These are phyloP conservation scores for Tromatobia lineatoria DNA, from an alignment of 2,888 invertebrate genomes.

Conservation along the genomic window DNA sequence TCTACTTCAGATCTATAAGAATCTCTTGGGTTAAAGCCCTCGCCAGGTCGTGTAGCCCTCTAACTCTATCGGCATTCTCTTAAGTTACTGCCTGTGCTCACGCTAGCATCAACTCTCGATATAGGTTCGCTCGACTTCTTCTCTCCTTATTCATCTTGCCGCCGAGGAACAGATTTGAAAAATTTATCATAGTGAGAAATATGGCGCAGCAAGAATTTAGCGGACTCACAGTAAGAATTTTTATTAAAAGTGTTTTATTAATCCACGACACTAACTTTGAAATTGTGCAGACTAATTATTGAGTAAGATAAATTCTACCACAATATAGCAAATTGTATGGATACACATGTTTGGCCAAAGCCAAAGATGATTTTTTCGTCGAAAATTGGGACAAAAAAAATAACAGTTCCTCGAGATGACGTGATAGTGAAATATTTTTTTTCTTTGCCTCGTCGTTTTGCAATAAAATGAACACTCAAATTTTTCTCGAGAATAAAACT, in stretches of 20 bases:
- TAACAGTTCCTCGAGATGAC: too few species aligned
- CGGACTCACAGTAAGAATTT: background rate
- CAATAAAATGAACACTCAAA: too few species aligned
- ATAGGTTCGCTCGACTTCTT: constrained; percentile 19
- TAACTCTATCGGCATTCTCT: constrained; percentile 70
- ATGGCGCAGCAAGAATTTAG: background rate
- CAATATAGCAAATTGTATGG: too few species aligned
- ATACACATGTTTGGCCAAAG: too few species aligned
- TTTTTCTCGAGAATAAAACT: too few species aligned
- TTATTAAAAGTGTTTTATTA: background rate
- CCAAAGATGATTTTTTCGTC: too few species aligned
- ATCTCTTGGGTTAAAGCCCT: constrained; percentile 49
- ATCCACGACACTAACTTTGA: too few species aligned
- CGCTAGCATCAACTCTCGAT: constrained; percentile 66
- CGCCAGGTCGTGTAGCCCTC: constrained; percentile 10
- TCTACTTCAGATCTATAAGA: constrained; percentile 71
- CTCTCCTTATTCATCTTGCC: constrained; percentile 11
- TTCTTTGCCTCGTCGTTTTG: too few species aligned
- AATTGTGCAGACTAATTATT: too few species aligned
- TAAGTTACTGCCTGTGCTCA: constrained; percentile 76
- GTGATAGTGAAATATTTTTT: too few species aligned
- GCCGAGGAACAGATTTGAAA: constrained; percentile 41
- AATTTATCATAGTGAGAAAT: constrained; percentile 53
- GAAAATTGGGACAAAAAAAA: too few species aligned
- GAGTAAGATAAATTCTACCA: too few species aligned